A percentile compares a stretch with the other conserved stretches of the same genome.
Conservation (phyloP, 2,888 invertebrate genomes). For the Caenorhabditis parvicauda region DNA sequence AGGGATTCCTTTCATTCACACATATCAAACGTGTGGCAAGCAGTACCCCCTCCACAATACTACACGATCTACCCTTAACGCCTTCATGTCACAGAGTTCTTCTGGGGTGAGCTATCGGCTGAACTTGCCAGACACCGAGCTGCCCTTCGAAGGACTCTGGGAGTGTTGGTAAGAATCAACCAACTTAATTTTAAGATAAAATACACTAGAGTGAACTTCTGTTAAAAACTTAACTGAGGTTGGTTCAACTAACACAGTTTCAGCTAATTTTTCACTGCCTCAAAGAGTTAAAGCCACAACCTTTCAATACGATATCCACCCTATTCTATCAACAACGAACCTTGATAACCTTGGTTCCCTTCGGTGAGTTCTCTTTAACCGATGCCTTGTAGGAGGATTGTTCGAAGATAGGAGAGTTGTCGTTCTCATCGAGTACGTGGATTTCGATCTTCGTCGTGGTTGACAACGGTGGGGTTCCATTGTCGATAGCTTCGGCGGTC, state of each 20-base stretch:
- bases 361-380: slow-evolving; percentile 43
- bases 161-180: too few relatives aligned
- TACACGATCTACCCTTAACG: too few relatives aligned
- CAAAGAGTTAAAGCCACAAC: background rate
- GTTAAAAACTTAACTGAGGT: too few relatives aligned
- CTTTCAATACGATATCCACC: background rate
- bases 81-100: too few relatives aligned
- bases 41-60: too few relatives aligned
- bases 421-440: slow-evolving; percentile 55
- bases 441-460: slow-evolving; percentile 40
- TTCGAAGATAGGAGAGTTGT: slow-evolving; percentile 51
- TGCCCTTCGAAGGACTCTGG: too few relatives aligned
- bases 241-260: too few relatives aligned
- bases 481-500: slow-evolving; percentile 78
- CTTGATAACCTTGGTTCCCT: slow-evolving; percentile 45
- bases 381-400: slow-evolving; percentile 37
- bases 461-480: slow-evolving; percentile 68
- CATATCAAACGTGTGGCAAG: too few relatives aligned
- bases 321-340: slow-evolving; percentile 5
- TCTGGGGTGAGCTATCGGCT: too few relatives aligned
- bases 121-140: too few relatives aligned
- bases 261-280: too few relatives aligned
- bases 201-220: background rate
- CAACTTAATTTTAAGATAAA: background rate
- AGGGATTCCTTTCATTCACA: too few relatives aligned